A percentile compares a stretch with the other conserved stretches of the same genome.
Evolutionary conservation across 2,797 vertebrate genomes (phyloP).

Genomic region (Natrix natrix): DNA sequence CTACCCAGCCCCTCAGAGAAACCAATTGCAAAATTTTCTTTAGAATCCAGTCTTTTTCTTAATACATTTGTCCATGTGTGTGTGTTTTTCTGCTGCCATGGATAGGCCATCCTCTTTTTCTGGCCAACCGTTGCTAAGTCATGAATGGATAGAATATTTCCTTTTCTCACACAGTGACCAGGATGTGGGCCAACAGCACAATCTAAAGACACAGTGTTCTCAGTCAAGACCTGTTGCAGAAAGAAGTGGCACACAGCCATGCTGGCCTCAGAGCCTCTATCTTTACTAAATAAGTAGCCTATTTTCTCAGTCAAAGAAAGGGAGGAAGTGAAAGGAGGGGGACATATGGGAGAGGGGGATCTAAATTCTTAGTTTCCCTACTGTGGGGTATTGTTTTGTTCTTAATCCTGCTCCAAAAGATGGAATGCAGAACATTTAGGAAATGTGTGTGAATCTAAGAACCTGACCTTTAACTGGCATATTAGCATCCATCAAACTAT

Average conservation of each 20-base stretch:
- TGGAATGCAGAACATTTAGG: background rate
- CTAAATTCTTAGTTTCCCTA: background rate
- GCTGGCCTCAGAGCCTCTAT: slow-evolving; percentile 14
- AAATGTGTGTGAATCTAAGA: background rate
- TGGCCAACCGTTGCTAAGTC: slow-evolving; percentile 61
- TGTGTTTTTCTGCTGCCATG: slow-evolving; percentile 55
- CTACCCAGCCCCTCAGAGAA: slow-evolving; percentile 45
- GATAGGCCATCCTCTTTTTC: slow-evolving; percentile 60
- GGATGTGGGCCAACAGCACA: slow-evolving; percentile 47
- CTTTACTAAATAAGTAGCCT: slow-evolving; percentile 49
- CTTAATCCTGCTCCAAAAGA: background rate
- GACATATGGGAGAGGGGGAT: background rate
- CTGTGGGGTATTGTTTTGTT: background rate
- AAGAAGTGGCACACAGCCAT: slow-evolving; percentile 58
- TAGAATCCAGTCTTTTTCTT: slow-evolving; percentile 31
- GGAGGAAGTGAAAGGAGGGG: slow-evolving; percentile 26
- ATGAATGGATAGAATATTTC: slow-evolving; percentile 54
- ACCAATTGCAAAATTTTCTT: slow-evolving; percentile 9
- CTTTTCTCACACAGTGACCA: slow-evolving; percentile 53
- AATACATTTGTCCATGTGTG: slow-evolving; percentile 28
- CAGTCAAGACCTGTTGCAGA: slow-evolving; percentile 32
- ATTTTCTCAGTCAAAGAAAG: slow-evolving; percentile 54
- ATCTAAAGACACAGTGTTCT: slow-evolving; percentile 59
- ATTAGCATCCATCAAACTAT: background rate
- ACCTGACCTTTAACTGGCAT: background rate